Evolutionary conservation across 2,797 vertebrate species (phyloP).

Genomic region (Cossypha niveicapilla): DNA sequence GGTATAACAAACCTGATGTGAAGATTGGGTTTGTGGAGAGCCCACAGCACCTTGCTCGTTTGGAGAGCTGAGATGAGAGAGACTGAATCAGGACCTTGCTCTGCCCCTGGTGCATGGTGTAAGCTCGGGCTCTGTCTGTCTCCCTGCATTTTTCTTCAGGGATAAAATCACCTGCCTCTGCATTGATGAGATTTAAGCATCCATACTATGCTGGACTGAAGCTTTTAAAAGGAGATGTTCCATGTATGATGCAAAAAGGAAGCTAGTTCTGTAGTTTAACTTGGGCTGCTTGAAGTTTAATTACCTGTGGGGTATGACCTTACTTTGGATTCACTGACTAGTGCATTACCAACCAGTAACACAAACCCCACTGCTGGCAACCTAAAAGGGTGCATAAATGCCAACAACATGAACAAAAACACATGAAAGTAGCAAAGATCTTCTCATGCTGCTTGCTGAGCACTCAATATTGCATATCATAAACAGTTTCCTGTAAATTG

Average conservation of each 20-base stretch:
- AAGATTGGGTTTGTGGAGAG: not conserved
- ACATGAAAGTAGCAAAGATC: not conserved
- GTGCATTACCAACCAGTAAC: not conserved
- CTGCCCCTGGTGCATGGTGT: not conserved
- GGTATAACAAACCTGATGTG: rapidly evolving
- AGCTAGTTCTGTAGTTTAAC: not conserved
- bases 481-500: not conserved
- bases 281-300: no score
- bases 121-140: not conserved
- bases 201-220: not conserved
- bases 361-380: not conserved
- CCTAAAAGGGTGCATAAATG: not conserved
- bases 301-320: not conserved
- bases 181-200: not conserved
- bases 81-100: not conserved
- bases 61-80: not conserved
- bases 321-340: not conserved
- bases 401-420: not conserved
- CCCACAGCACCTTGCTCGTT: not conserved
- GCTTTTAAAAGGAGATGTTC: not conserved
- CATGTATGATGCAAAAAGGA: not conserved
- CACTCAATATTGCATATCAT: not conserved
- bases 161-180: not conserved
- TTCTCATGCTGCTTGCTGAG: not conserved
- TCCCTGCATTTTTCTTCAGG: not conserved